Conservation (phyloP, 2,113 vertebrate genomes). For the Mormyrus lacerda region DNA sequence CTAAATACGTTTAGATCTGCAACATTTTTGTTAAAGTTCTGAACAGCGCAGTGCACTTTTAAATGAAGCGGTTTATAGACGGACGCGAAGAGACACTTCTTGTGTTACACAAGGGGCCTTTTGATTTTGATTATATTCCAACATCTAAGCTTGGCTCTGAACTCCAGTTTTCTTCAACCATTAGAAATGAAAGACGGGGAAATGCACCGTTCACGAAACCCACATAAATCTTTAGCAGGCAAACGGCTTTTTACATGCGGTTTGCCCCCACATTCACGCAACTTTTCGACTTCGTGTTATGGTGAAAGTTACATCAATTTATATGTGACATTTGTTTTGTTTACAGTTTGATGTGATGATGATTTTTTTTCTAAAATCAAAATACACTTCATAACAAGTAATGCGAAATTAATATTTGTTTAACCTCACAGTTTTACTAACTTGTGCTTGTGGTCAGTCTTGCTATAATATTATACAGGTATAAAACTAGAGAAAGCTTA, state of each 20-base stretch:
- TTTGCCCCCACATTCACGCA: not conserved
- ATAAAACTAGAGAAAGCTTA: not conserved
- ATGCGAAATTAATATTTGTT: not conserved
- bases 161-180: not conserved
- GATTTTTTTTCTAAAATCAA: not conserved
- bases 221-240: not conserved
- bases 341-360: not conserved
- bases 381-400: not conserved
- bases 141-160: not conserved
- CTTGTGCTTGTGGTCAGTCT: not conserved
- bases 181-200: not conserved
- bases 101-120: not conserved
- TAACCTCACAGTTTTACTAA: not conserved
- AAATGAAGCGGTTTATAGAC: not conserved
- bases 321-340: not conserved
- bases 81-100: not conserved
- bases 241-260: not conserved
- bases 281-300: not conserved
- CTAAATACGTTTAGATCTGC: not conserved
- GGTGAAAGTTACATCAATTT: not conserved
- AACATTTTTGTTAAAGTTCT: not conserved
- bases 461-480: not conserved
- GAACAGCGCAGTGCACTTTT: not conserved
- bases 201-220: not conserved
- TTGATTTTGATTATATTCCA: not conserved